A percentile compares a stretch with the other conserved stretches of the same genome.
Evolutionary conservation across 2,888 invertebrate genomes (phyloP).

Genomic region (Dugesia japonica): DNA sequence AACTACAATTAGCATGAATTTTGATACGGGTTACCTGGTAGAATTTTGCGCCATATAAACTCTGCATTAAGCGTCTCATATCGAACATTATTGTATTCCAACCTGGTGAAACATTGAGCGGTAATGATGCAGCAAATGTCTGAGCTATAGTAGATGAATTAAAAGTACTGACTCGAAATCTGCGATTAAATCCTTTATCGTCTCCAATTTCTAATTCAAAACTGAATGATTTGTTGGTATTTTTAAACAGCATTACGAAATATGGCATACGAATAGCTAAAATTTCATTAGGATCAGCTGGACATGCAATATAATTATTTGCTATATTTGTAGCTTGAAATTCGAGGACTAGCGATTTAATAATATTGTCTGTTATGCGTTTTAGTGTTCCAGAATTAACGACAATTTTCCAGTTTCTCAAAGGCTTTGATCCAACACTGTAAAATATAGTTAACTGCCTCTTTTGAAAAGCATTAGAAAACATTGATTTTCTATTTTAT

Average conservation of each 20-base stretch:
- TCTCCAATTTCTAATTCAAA: conserved; percentile 21
- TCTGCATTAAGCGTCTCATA: not conserved
- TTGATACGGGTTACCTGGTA: not conserved
- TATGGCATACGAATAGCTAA: not conserved
- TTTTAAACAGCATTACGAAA: conserved; percentile 9
- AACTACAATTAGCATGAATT: conserved; percentile 17
- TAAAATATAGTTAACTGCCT: not conserved
- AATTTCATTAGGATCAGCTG: not conserved
- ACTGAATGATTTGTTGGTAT: not conserved
- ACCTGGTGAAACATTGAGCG: not conserved
- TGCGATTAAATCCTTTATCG: not conserved
- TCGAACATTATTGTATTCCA: conserved; percentile 26
- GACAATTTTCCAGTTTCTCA: not conserved
- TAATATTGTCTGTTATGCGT: not conserved
- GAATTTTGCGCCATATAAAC: not conserved
- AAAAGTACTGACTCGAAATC: conserved; percentile 4
- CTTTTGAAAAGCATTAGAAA: not conserved
- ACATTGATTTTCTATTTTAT: too few species aligned
- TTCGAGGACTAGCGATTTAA: conserved; percentile 9
- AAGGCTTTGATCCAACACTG: not conserved
- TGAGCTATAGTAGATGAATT: not conserved
- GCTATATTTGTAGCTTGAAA: not conserved
- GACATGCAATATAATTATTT: not conserved
- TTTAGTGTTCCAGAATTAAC: not conserved
- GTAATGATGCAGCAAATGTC: not conserved